Percentiles rank a stretch among this genome's conserved stretches.
phyloP scores from a whole-genome alignment of 2,888 invertebrate genomes.

The Priocnemis perturbator region DNA sequence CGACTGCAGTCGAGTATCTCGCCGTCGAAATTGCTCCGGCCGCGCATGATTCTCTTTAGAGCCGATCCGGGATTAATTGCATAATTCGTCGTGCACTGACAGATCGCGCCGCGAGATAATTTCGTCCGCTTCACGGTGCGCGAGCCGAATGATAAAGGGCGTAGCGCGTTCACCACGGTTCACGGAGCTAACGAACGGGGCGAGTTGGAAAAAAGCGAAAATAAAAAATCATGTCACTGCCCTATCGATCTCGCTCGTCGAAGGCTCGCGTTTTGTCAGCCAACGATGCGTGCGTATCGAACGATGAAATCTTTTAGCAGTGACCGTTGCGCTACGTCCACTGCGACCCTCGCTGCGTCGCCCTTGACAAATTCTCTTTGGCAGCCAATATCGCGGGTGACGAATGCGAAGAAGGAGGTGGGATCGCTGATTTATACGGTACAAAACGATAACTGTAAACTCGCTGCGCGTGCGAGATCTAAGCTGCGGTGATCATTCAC shows the following conservation, averaged over 20 bases:
- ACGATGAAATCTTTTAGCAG: too few species aligned
- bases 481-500: neutral
- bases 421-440: too few species aligned
- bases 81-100: constrained; percentile 17
- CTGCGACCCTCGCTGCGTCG: too few species aligned
- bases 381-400: too few species aligned
- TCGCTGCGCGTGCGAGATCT: too few species aligned
- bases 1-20: neutral
- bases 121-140: constrained; percentile 24
- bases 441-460: too few species aligned
- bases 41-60: constrained; percentile 9
- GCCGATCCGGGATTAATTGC: constrained; percentile 15
- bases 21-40: constrained; percentile 16
- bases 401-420: too few species aligned
- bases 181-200: constrained; percentile 13
- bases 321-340: too few species aligned
- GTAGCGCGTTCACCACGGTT: neutral
- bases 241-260: neutral
- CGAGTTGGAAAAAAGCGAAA: neutral
- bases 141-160: constrained; percentile 20
- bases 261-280: neutral
- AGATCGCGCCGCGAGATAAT: constrained; percentile 19
- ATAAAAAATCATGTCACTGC: neutral
- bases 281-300: too few species aligned
- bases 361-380: too few species aligned